Evolutionary conservation across 2,113 vertebrate genomes (phyloP).

Genomic region (Brachypodius melanocephalos): DNA sequence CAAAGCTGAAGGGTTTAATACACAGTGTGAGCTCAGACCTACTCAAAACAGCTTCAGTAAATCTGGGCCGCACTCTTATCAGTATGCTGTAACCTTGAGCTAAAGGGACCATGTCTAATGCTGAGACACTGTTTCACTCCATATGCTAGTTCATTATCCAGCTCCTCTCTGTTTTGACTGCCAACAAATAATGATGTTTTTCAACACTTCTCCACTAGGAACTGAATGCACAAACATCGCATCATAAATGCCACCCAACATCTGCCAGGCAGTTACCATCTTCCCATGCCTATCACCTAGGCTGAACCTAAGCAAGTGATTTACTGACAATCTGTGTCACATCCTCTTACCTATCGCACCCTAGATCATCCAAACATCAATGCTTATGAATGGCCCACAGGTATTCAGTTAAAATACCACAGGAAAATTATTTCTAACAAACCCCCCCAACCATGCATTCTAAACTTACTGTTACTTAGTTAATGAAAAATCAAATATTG

Average conservation of each 20-base stretch:
- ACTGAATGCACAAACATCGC: conserved; percentile 59
- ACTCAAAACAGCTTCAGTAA: neutral
- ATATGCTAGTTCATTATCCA: conserved; percentile 57
- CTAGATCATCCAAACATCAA: neutral
- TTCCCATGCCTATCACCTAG: conserved; percentile 43
- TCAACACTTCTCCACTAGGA: conserved; percentile 59
- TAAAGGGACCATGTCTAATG: conserved; percentile 22
- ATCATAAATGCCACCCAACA: conserved; percentile 65
- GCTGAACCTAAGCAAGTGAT: conserved; percentile 43
- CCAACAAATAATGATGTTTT: conserved; percentile 67
- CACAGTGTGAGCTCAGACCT: neutral
- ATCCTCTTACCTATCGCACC: neutral
- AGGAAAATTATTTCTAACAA: neutral
- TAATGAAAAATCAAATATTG: neutral
- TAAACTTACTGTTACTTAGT: neutral
- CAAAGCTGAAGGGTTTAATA: neutral
- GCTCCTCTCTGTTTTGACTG: conserved; percentile 56
- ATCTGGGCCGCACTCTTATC: neutral
- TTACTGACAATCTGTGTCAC: conserved; percentile 23
- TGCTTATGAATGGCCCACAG: neutral
- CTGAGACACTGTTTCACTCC: conserved; percentile 32
- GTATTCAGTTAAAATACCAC: neutral
- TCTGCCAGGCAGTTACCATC: conserved; percentile 55
- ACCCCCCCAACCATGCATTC: accelerated
- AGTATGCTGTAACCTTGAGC: neutral